These are phyloP conservation scores for Rhabditoides inermis DNA, from an alignment of 2,888 invertebrate genomes.

Conservation along the genomic window DNA sequence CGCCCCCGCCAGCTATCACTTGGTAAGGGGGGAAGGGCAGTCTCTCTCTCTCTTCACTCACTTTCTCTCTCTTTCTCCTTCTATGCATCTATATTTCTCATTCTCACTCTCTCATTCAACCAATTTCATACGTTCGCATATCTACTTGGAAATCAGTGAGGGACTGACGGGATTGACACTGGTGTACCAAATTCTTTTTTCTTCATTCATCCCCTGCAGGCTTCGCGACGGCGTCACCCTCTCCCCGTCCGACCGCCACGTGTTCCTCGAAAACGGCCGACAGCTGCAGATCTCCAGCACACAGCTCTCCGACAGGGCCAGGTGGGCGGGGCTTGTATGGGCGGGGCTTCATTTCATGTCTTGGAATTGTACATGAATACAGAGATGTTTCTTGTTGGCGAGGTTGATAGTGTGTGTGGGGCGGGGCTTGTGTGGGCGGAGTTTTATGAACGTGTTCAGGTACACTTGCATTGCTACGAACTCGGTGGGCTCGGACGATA, in stretches of 20 bases:
- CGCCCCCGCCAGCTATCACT: conserved; percentile 53
- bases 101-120: too few relatives aligned
- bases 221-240: conserved; percentile 38
- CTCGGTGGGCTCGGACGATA: conserved; percentile 43
- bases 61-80: conserved; percentile 6
- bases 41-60: background rate
- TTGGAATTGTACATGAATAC: too few relatives aligned
- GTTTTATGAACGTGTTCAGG: conserved; percentile 7
- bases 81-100: too few relatives aligned
- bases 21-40: conserved; percentile 44
- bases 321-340: background rate
- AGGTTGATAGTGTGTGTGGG: background rate
- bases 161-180: too few relatives aligned
- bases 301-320: conserved; percentile 8
- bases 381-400: conserved; percentile 1
- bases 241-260: conserved; percentile 17
- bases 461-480: conserved; percentile 51
- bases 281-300: conserved; percentile 39
- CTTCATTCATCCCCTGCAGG: conserved; percentile 10
- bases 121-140: too few relatives aligned
- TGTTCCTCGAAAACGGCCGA: conserved; percentile 33
- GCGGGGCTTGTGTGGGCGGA: background rate
- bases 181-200: too few relatives aligned
- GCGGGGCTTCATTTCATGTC: background rate
- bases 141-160: too few relatives aligned